Evolutionary conservation across 2,797 vertebrate genomes (phyloP), one percentile per base, ranked within the genome.

Genomic region (Discoglossus pictus): DNA sequence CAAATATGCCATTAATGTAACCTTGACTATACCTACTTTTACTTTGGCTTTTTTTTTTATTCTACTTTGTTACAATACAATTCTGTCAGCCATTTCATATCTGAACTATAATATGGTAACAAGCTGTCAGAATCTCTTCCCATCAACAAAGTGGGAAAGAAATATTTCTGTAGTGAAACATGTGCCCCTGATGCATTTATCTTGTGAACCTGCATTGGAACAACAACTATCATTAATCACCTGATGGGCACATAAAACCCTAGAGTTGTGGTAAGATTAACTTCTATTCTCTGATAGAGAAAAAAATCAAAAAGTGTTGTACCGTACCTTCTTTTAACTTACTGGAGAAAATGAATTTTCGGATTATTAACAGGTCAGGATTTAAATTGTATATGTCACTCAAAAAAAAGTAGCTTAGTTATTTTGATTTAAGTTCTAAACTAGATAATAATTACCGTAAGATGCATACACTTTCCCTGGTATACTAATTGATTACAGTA

Each of bases 201-300:
- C 2, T 77, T 15, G 15, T 6, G 8, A 35, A 46, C 39, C 2
- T 76, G 40, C 76, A 68, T 61, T 7, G 18, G 74, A 31, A 1
- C 5, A 0, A 8, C 16, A 38, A 51, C 65, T 58, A 70, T 74
- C 76, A 72, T 71, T 75, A 60, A 50, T 59, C 17, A 60, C 69
- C 12, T 80, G 79, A 75, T 71, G 79, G 71, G n/a, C n/a, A 4
- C 40, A 74, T 72, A 63, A 68, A 72, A 55, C 63, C 61, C 46
- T 50, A 42, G 63, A 60, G 42, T 47, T 66, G 60, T 78, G 74
- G 21, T 35, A 64, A 53, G 44, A 18, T 2, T 55, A 72, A 44
- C 62, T 78, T 64, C 53, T 74, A 74, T 47, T 77, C 27, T 31
- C 27, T 4, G 4, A 8, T 31, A n/a, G n/a, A n/a, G n/a, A n/a